Percentiles rank a stretch among this genome's conserved stretches.
Conservation (phyloP, 2,797 vertebrate genomes). For the Zalophus californianus region DNA sequence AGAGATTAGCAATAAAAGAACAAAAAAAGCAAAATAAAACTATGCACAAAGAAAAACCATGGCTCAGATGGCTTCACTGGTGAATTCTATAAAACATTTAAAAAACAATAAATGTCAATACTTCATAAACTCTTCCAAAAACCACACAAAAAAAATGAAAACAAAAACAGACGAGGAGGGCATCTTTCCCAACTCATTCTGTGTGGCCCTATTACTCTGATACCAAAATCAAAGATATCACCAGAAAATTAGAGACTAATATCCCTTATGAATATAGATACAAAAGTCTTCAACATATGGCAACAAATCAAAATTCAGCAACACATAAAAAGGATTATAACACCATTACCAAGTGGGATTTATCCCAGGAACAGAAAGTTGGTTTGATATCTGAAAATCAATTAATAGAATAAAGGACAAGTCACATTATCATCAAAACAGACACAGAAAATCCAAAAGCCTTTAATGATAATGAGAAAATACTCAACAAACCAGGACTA, state of each 20-base stretch:
- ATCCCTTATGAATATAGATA: not conserved
- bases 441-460: not conserved
- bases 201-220: not conserved
- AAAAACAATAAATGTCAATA: not conserved
- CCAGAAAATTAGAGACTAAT: slow-evolving; percentile 3
- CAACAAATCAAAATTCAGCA: not conserved
- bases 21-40: not conserved
- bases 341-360: not conserved
- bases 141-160: not conserved
- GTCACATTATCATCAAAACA: not conserved
- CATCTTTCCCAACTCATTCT: not conserved
- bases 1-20: not conserved
- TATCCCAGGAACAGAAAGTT: not conserved
- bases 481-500: not conserved
- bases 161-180: not conserved
- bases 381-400: not conserved
- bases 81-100: not conserved
- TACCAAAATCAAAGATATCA: not conserved
- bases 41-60: not conserved
- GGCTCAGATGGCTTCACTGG: not conserved
- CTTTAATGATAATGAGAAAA: not conserved
- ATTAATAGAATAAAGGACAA: not conserved
- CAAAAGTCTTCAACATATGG: not conserved
- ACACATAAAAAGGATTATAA: not conserved
- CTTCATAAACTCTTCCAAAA: not conserved